Evolutionary conservation across 2,113 vertebrate species (phyloP).

Genomic region (Australoheros scitulus): DNA sequence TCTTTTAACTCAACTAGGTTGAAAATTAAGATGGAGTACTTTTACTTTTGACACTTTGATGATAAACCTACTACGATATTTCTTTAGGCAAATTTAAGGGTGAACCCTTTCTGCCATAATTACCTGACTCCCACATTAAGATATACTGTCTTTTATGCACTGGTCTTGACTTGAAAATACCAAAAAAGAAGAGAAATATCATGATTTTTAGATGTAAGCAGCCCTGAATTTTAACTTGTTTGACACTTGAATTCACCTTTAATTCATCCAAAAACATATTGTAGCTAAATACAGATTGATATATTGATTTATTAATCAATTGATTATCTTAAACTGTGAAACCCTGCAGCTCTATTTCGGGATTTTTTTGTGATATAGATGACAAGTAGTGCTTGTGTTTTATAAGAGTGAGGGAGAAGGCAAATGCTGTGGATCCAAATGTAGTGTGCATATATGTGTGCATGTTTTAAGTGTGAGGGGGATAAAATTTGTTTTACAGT

Average conservation of each 20-base stretch:
- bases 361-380: not conserved
- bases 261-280: not conserved
- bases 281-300: accelerated
- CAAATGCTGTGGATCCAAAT: not conserved
- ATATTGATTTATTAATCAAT: too few species aligned
- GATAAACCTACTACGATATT: too few species aligned
- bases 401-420: not conserved
- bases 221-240: not conserved
- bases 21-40: not conserved
- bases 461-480: not conserved
- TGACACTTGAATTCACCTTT: not conserved
- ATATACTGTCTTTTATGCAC: not conserved
- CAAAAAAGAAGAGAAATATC: not conserved
- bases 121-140: not conserved
- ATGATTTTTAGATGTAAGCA: not conserved
- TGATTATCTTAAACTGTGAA: not conserved
- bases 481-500: not conserved
- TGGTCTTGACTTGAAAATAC: too few species aligned
- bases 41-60: not conserved
- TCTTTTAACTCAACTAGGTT: not conserved
- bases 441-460: not conserved
- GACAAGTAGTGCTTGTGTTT: not conserved
- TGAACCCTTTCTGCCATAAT: not conserved
- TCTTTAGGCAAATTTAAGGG: not conserved
- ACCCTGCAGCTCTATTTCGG: not conserved